phyloP scores from a whole-genome alignment of 2,797 vertebrate genomes.

The Rhadinocentrus ornatus region DNA sequence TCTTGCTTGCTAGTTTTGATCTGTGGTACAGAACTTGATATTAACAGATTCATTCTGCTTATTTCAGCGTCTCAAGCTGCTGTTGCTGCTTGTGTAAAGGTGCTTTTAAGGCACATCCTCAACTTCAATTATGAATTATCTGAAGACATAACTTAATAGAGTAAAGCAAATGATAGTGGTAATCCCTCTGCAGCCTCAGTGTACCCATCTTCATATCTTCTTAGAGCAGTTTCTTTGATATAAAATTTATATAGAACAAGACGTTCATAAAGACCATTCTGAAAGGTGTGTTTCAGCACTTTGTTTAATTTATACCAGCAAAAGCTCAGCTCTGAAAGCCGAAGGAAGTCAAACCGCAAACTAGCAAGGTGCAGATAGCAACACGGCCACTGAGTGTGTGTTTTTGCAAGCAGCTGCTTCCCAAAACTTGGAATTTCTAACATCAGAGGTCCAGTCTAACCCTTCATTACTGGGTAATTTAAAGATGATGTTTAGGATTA shows the following conservation, averaged over 20 bases:
- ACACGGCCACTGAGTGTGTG: not conserved
- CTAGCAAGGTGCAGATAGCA: not conserved
- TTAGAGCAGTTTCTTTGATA: no score
- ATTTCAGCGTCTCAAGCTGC: no score
- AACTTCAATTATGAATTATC: no score
- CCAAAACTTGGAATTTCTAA: not conserved
- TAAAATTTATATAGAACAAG: no score
- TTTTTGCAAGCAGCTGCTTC: slow-evolving; percentile 1
- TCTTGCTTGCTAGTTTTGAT: no score
- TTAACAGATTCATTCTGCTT: no score
- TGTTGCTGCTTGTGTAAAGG: no score
- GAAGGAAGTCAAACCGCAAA: not conserved
- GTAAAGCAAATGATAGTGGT: no score
- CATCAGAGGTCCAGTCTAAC: not conserved
- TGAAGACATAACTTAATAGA: no score
- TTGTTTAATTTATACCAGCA: no score
- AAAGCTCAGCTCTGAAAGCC: not conserved
- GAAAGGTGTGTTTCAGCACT: not conserved
- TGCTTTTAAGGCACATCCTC: no score
- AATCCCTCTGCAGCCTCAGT: not conserved
- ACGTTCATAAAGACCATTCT: not conserved
- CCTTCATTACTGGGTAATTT: not conserved
- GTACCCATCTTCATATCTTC: not conserved
- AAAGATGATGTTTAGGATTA: slow-evolving; percentile 1
- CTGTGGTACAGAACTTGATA: no score